Evolutionary conservation across 2,888 invertebrate genomes (phyloP).

Genomic region (Amaurobius ferox): DNA sequence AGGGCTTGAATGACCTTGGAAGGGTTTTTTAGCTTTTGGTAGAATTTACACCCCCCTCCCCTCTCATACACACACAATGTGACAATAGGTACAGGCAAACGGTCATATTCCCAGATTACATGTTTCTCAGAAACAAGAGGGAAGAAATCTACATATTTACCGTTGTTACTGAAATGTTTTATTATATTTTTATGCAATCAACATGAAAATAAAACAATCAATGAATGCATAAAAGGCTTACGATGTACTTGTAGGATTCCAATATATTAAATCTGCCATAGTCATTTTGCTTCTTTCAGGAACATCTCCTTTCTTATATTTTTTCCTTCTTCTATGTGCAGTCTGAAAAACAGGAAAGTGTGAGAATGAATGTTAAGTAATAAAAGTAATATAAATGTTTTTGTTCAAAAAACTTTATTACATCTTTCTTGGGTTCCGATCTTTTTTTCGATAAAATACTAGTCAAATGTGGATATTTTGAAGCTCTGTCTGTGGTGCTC

Average conservation of each 20-base stretch:
- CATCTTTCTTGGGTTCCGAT: background rate
- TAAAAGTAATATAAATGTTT: background rate
- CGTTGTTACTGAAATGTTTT: too few species aligned
- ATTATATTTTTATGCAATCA: too few species aligned
- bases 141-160: too few species aligned
- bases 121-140: too few species aligned
- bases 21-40: too few species aligned
- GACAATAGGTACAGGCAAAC: too few species aligned
- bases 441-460: background rate
- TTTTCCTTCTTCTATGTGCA: background rate
- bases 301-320: slow-evolving; percentile 1
- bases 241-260: background rate
- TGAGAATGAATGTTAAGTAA: background rate
- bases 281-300: slow-evolving; percentile 32
- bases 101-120: too few species aligned
- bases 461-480: background rate
- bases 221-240: background rate
- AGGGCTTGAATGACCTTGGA: too few species aligned
- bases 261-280: slow-evolving; percentile 19
- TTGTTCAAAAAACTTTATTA: too few species aligned
- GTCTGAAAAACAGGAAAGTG: background rate
- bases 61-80: too few species aligned
- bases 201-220: background rate
- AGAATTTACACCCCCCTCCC: too few species aligned
- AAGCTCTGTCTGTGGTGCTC: background rate